Evolutionary conservation across 2,888 invertebrate species (phyloP).

Genomic region (Ochropleura leucogaster): DNA sequence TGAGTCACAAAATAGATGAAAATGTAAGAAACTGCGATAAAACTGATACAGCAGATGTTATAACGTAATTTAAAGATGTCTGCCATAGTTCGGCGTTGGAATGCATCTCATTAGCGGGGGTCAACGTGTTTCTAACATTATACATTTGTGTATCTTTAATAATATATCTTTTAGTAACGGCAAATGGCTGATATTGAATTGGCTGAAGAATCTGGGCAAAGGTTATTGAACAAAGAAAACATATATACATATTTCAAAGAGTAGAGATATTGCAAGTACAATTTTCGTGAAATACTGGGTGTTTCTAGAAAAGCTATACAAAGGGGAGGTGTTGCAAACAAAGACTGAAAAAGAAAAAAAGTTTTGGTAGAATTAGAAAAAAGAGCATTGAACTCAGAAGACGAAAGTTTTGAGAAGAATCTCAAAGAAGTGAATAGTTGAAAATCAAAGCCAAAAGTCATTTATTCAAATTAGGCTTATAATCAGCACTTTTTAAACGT

Average conservation of each 20-base stretch:
- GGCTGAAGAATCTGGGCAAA: conserved; percentile 34
- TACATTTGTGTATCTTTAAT: conserved; percentile 31
- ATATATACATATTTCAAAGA: neutral
- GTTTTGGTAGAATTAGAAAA: neutral
- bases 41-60: conserved; percentile 56
- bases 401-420: neutral
- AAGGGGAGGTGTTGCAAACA: neutral
- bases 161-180: conserved; percentile 32
- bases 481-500: no score
- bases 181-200: conserved; percentile 35
- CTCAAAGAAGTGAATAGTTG: neutral
- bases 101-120: conserved; percentile 65
- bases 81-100: conserved; percentile 59
- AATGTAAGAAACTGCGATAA: conserved; percentile 53
- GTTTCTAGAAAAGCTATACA: neutral
- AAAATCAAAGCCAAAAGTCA: no score
- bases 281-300: neutral
- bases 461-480: no score
- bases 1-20: conserved; percentile 38
- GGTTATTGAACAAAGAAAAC: conserved; percentile 20
- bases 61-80: conserved; percentile 64
- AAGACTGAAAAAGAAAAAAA: neutral
- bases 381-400: neutral
- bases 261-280: neutral
- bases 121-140: conserved; percentile 54